These are phyloP conservation scores for Plutella xylostella DNA, from an alignment of 2,888 invertebrate species.

Conservation along the genomic window DNA sequence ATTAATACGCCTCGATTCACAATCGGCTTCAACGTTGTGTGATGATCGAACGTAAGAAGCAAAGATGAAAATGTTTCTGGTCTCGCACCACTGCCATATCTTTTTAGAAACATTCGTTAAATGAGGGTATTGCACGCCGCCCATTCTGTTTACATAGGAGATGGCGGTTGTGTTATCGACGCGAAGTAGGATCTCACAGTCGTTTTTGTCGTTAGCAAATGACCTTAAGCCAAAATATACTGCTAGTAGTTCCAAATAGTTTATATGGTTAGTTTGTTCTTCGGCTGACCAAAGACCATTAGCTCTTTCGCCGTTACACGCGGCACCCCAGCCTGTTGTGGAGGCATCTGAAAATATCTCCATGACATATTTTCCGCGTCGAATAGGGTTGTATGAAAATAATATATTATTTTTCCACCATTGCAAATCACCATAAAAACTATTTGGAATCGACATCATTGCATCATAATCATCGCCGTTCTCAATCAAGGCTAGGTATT, in stretches of 20 bases:
- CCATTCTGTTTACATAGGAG: slow-evolving; percentile 4
- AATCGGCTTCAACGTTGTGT: slow-evolving; percentile 5
- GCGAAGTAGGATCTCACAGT: not conserved
- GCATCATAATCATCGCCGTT: too few species aligned
- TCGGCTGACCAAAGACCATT: slow-evolving; percentile 2
- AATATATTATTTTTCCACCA: slow-evolving; percentile 1
- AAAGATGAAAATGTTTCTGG: slow-evolving; percentile 1
- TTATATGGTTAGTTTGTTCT: slow-evolving; percentile 4
- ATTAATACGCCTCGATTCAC: not conserved
- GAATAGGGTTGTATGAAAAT: not conserved
- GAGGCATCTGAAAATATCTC: slow-evolving; percentile 6
- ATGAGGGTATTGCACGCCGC: slow-evolving; percentile 5
- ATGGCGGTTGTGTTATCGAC: slow-evolving; percentile 7
- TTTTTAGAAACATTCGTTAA: not conserved
- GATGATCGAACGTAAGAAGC: slow-evolving; percentile 5
- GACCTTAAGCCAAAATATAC: slow-evolving; percentile 5
- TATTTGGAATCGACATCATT: too few species aligned
- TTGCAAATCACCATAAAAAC: not conserved
- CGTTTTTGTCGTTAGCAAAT: not conserved
- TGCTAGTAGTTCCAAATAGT: slow-evolving; percentile 6
- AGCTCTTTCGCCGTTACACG: not conserved
- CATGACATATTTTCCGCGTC: not conserved
- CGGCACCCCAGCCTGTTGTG: not conserved
- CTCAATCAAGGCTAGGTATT: slow-evolving; percentile 1
- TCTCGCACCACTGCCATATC: slow-evolving; percentile 10